Conservation (phyloP, 1,140 invertebrate species). For the Apis dorsata region DNA sequence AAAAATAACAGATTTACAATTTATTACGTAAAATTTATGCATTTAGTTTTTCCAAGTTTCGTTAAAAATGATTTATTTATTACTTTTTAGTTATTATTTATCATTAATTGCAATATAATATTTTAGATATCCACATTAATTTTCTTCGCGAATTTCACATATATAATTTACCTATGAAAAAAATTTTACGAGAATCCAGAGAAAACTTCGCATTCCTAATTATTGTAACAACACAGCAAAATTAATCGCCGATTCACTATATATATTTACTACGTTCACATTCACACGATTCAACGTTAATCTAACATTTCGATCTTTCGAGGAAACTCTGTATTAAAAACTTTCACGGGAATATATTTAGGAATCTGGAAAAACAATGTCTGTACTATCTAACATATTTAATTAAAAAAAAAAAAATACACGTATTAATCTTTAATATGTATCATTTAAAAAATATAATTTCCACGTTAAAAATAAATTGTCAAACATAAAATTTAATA, state of each 20-base stretch:
- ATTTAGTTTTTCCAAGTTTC: neutral
- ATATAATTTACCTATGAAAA: neutral
- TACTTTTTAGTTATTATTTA: neutral
- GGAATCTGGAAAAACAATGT: conserved; percentile 11
- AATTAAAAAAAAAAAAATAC: conserved; percentile 21
- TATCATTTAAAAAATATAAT: too few relatives aligned
- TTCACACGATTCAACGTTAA: conserved; percentile 43
- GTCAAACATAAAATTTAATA: neutral
- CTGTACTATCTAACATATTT: neutral
- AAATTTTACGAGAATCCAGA: neutral
- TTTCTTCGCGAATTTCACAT: neutral
- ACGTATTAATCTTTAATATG: neutral
- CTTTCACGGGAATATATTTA: conserved; percentile 50
- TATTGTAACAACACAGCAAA: conserved; percentile 32
- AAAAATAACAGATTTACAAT: neutral
- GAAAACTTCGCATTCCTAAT: conserved; percentile 15
- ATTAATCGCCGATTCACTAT: conserved; percentile 29
- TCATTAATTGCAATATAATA: neutral
- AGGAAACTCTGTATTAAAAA: conserved; percentile 23
- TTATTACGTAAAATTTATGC: neutral
- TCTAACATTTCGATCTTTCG: conserved; percentile 46
- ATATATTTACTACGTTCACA: conserved; percentile 11
- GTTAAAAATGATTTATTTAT: too few relatives aligned
- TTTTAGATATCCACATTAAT: neutral
- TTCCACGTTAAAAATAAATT: neutral